Conservation (phyloP, 2,888 invertebrate species). For the Zeuzera pyrina region DNA sequence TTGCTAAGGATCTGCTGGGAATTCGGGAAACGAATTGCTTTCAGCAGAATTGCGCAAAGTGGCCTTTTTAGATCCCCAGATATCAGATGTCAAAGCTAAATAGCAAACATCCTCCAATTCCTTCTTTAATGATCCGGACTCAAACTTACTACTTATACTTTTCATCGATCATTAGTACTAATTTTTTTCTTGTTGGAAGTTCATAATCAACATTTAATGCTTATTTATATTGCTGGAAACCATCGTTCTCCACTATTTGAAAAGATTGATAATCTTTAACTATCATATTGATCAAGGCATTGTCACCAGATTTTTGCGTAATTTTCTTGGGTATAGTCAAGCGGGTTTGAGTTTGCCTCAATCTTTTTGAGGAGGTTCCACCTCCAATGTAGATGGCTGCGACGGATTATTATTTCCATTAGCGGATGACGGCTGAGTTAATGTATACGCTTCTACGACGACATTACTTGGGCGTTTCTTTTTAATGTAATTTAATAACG, state of each 20-base stretch:
- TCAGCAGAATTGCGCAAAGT: too few species aligned
- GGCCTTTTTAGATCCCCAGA: too few species aligned
- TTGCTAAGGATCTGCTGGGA: too few species aligned
- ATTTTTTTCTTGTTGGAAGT: too few species aligned
- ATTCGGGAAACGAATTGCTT: too few species aligned
- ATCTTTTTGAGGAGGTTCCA: constrained; percentile 9
- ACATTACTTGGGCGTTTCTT: constrained; percentile 12
- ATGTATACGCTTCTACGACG: constrained; percentile 9
- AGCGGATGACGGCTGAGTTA: constrained; percentile 3
- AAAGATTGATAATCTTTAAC: not conserved
- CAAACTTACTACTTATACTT: too few species aligned
- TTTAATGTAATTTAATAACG: constrained; percentile 14
- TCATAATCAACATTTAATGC: too few species aligned
- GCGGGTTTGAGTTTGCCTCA: constrained; percentile 9
- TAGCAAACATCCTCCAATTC: too few species aligned
- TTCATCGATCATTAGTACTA: too few species aligned
- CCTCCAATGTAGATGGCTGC: constrained; percentile 3
- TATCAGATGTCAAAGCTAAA: too few species aligned
- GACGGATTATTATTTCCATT: not conserved
- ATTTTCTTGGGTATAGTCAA: constrained; percentile 12
- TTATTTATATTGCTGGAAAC: too few species aligned
- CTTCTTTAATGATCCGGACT: too few species aligned
- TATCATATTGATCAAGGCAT: constrained; percentile 4
- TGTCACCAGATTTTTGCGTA: constrained; percentile 12
- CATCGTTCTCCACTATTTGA: not conserved